phyloP scores from a whole-genome alignment of 1,140 invertebrate genomes.

The Zaprionus inermis region DNA sequence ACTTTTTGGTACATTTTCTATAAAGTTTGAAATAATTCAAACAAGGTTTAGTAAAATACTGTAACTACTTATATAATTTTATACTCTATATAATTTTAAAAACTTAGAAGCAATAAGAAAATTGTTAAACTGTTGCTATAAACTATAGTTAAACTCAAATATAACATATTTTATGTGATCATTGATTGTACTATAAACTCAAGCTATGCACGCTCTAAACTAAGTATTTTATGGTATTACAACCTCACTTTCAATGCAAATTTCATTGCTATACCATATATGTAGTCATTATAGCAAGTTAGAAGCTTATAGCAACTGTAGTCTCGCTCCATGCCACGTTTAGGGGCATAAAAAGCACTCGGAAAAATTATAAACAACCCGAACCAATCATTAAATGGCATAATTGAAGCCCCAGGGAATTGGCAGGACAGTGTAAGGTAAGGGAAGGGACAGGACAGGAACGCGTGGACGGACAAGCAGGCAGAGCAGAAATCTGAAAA shows the following conservation, averaged over 20 bases:
- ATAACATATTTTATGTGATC: too few species aligned
- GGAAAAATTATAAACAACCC: conserved; percentile 27
- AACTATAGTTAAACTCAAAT: too few species aligned
- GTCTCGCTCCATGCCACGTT: not conserved
- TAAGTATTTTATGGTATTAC: too few species aligned
- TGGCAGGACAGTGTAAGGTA: conserved; percentile 10
- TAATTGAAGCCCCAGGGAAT: conserved; percentile 75
- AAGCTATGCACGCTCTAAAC: not conserved
- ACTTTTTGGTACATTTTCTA: too few species aligned
- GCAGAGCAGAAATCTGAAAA: conserved; percentile 42
- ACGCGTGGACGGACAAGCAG: not conserved
- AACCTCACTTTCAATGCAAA: too few species aligned
- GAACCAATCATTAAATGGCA: conserved; percentile 76
- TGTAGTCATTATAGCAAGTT: too few species aligned
- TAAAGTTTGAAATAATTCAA: too few species aligned
- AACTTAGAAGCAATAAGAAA: too few species aligned
- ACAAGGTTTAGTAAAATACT: too few species aligned
- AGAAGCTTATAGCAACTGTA: not conserved
- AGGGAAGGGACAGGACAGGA: not conserved
- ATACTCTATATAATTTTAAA: too few species aligned
- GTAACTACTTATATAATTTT: too few species aligned
- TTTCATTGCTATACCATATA: not conserved
- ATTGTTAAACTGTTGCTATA: too few species aligned
- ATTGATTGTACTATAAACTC: not conserved
- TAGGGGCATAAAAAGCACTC: conserved; percentile 25